phyloP scores from a whole-genome alignment of 2,113 vertebrate species.

The Neofelis nebulosa region DNA sequence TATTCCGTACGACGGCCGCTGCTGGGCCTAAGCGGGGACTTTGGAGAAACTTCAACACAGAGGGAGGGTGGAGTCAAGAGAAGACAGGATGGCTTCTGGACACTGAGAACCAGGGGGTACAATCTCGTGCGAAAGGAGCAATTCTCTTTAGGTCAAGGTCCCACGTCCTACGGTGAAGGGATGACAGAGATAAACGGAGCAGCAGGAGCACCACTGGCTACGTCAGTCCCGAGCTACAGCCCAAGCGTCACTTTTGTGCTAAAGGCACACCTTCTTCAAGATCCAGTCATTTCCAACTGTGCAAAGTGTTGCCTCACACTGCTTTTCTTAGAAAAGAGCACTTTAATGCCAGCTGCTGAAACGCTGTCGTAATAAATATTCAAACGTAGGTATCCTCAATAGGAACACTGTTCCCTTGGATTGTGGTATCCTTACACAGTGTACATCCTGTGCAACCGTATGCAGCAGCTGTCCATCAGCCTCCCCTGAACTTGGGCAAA shows the following conservation, averaged over 20 bases:
- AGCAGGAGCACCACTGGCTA: background rate
- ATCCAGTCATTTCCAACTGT: background rate
- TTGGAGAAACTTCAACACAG: background rate
- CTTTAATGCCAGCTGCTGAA: background rate
- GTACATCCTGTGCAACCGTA: background rate
- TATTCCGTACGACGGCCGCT: background rate
- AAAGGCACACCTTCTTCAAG: background rate
- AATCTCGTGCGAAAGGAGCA: background rate
- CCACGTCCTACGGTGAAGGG: background rate
- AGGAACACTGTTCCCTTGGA: background rate
- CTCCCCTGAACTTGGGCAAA: background rate
- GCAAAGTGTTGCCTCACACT: background rate
- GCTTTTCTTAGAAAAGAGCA: background rate
- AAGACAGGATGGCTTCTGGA: background rate
- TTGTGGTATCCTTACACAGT: background rate
- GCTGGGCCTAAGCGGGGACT: background rate
- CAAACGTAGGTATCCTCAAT: background rate
- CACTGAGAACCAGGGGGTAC: background rate
- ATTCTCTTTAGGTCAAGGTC: background rate
- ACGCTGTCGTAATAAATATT: background rate
- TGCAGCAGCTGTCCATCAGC: too few relatives aligned
- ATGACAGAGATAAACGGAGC: background rate
- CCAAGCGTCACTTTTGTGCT: background rate
- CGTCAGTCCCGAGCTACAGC: background rate
- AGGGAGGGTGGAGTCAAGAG: background rate